Base-by-base conservation (phyloP, 2,888 invertebrate genomes). In the Tiliacea citrago region DNA sequence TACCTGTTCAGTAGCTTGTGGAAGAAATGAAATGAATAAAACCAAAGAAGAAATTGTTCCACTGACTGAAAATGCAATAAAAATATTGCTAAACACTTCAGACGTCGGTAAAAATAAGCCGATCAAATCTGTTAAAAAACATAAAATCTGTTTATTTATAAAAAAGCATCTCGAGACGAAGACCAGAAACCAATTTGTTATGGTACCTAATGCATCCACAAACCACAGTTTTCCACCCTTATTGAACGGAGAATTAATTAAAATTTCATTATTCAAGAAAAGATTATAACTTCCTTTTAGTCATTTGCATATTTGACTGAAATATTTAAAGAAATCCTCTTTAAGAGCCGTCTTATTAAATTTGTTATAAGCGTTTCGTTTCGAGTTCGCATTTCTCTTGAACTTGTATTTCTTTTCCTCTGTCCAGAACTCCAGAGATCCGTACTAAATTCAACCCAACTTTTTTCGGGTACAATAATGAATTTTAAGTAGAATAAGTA, bases 251-350 rank as follows among this genome's bases (percentile, higher is more conserved):
- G 88, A 92, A 93, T 93, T 93, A 93, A 93, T 93, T 93, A 93
- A 93, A 93, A 90, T 93, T 93, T 93, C 92, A 93, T 94, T 93
- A 93, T 93, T 93, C 92, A 91, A 90, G 90, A 89, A 90, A 93
- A 93, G 93, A 93, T 93, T 93, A 93, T 93, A 94, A 93, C 93
- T 94, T 93, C 90, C 91, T 90, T 92, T 91, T 88, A 91, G 92
- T 91, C 91, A 93, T 94, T 94, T 94, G 93, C 93, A 93, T 94
- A 93, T 93, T 93, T 90, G 90, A 90, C 92, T 91, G 91, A 92
- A 93, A 92, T 93, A 93, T 93, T 92, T 92, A 92, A 93, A 93
- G 91, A 92, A 93, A 93, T 92, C 92, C 89, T 89, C 90, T 92
- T 88, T 91, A 89, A 91, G 90, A 91, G 90, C 84, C 88, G 90